Evolutionary conservation across 2,797 vertebrate species (phyloP).

Genomic region (Eleutherodactylus coqui): DNA sequence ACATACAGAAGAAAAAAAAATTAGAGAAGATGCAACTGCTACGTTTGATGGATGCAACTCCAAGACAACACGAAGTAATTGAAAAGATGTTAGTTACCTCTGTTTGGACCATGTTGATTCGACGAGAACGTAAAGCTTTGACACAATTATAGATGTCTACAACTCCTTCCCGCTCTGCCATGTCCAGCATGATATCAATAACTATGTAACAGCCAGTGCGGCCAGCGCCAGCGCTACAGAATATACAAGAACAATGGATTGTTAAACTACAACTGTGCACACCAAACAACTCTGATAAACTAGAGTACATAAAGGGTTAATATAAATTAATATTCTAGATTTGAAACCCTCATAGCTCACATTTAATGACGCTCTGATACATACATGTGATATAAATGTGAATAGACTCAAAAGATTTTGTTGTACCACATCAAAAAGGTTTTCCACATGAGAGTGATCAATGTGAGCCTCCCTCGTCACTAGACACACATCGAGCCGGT

Average conservation of each 20-base stretch:
- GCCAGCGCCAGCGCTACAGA: slow-evolving; percentile 90
- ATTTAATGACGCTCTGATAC: too few relatives aligned
- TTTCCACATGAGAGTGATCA: too few relatives aligned
- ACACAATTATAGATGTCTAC: slow-evolving; percentile 99
- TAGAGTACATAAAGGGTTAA: too few relatives aligned
- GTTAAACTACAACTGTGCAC: background rate
- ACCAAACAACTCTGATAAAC: background rate
- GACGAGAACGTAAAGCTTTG: slow-evolving; percentile 93
- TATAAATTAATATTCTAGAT: too few relatives aligned
- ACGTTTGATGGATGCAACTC: background rate
- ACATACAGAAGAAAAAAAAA: too few relatives aligned
- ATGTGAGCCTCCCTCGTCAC: too few relatives aligned
- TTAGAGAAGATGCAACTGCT: background rate
- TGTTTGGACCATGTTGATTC: slow-evolving; percentile 98
- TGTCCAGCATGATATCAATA: slow-evolving; percentile 99
- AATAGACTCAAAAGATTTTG: too few relatives aligned
- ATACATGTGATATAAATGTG: too few relatives aligned
- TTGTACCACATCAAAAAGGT: too few relatives aligned
- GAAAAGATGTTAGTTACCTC: slow-evolving; percentile 72
- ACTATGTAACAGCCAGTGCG: slow-evolving; percentile 98
- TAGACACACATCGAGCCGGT: too few relatives aligned
- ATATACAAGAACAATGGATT: background rate
- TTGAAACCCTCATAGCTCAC: too few relatives aligned
- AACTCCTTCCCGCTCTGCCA: slow-evolving; percentile 98
- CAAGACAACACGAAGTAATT: background rate